These are phyloP conservation scores for Eupristina koningsbergeri DNA, from an alignment of 1,140 invertebrate species.

Conservation along the genomic window DNA sequence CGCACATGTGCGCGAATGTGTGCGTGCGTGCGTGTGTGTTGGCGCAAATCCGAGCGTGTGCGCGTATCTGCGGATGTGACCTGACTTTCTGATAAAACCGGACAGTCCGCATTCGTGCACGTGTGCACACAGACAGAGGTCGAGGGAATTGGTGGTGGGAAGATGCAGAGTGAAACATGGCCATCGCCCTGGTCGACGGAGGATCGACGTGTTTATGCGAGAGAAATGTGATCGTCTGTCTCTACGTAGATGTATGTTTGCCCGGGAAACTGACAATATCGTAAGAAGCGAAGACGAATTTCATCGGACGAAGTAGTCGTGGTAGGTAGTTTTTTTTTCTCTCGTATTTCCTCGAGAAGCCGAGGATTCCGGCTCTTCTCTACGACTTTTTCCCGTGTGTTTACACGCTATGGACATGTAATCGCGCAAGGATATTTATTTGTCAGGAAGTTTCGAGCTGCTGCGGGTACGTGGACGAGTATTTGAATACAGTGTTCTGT, in stretches of 20 bases:
- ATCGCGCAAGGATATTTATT: neutral
- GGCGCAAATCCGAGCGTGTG: no score
- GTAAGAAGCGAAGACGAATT: constrained; percentile 3
- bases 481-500: constrained; percentile 2
- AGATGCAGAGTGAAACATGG: neutral
- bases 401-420: neutral
- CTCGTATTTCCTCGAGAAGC: constrained; percentile 1
- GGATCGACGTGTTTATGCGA: constrained; percentile 34
- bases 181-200: neutral
- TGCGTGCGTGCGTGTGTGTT: no score
- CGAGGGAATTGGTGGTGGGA: neutral
- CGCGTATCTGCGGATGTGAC: no score
- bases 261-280: constrained; percentile 14
- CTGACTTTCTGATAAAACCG: neutral
- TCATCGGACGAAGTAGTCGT: constrained; percentile 3
- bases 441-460: neutral
- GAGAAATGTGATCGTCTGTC: constrained; percentile 9
- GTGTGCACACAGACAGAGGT: neutral
- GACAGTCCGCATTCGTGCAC: neutral
- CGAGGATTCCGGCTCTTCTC: constrained; percentile 11
- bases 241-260: neutral
- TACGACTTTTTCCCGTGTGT: neutral
- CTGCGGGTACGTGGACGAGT: neutral
- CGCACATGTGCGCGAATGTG: no score
- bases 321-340: no score